Percentiles rank a stretch among this genome's conserved stretches.
Evolutionary conservation across 1,140 invertebrate species (phyloP).

Genomic region (Octopus bimaculoides): DNA sequence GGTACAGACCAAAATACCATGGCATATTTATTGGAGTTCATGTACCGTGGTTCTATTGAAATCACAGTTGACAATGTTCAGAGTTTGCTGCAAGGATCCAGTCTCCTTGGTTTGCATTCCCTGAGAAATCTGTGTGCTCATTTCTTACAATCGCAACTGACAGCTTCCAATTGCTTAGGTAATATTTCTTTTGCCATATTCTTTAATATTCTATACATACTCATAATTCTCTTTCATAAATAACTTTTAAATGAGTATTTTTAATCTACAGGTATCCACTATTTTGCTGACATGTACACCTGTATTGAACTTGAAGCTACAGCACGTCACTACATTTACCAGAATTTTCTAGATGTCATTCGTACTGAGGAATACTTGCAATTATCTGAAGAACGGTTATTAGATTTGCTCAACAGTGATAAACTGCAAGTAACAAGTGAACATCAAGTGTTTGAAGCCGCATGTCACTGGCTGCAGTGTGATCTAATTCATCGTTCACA

Average conservation of each 20-base stretch:
- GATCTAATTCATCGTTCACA: conserved; percentile 32
- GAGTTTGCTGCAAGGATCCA: conserved; percentile 69
- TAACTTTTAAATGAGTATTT: not conserved
- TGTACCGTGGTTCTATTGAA: conserved; percentile 73
- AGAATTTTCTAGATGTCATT: conserved; percentile 51
- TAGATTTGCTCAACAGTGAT: conserved; percentile 46
- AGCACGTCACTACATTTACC: conserved; percentile 47
- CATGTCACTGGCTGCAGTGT: conserved; percentile 46
- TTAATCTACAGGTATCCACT: conserved; percentile 47
- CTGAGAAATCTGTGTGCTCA: conserved; percentile 46
- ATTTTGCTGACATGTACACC: conserved; percentile 52
- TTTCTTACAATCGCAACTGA: conserved; percentile 49
- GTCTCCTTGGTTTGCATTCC: conserved; percentile 51
- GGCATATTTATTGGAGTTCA: conserved; percentile 79
- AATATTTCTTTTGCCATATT: conserved; percentile 9
- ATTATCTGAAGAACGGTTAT: conserved; percentile 44
- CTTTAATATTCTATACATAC: too few relatives aligned
- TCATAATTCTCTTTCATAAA: too few relatives aligned
- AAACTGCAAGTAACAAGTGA: conserved; percentile 48
- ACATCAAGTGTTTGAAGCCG: conserved; percentile 65
- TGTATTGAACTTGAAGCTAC: conserved; percentile 46
- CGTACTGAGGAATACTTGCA: conserved; percentile 52
- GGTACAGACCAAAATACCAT: conserved; percentile 76
- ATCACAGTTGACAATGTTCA: conserved; percentile 79
- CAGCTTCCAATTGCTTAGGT: conserved; percentile 52